Percentiles rank a stretch among this genome's conserved stretches.
These are phyloP conservation scores for Meloidogyne exigua DNA, from an alignment of 1,140 invertebrate genomes.

Conservation along the genomic window DNA sequence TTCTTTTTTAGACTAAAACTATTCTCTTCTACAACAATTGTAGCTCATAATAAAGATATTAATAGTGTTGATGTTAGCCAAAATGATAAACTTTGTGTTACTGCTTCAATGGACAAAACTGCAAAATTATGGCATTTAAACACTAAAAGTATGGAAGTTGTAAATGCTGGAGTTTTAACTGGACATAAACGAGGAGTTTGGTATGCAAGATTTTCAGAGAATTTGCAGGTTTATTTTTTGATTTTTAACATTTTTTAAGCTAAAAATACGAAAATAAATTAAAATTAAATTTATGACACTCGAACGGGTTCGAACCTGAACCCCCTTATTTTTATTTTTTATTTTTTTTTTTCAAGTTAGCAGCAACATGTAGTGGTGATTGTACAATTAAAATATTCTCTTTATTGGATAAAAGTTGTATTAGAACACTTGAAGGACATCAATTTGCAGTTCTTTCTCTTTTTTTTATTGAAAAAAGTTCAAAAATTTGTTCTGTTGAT, in stretches of 20 bases:
- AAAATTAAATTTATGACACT: not conserved
- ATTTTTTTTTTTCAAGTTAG: constrained; percentile 67
- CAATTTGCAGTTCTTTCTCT: constrained; percentile 80
- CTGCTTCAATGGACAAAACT: constrained; percentile 90
- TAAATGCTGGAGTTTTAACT: constrained; percentile 76
- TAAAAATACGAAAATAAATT: too few species aligned
- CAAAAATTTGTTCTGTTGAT: constrained; percentile 52
- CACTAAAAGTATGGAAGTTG: constrained; percentile 55
- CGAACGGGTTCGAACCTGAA: not conserved
- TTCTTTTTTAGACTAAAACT: constrained; percentile 45
- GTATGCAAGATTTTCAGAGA: constrained; percentile 86
- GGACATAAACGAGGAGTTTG: constrained; percentile 89
- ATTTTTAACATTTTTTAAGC: not conserved
- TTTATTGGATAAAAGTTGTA: constrained; percentile 78
- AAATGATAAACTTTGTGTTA: constrained; percentile 68
- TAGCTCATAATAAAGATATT: constrained; percentile 60
- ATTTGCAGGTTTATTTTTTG: constrained; percentile 74
- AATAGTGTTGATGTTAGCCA: constrained; percentile 55
- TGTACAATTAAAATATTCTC: constrained; percentile 90
- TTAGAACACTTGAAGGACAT: constrained; percentile 88
- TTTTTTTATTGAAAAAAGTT: constrained; percentile 29
- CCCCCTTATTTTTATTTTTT: not conserved
- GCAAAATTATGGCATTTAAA: constrained; percentile 72
- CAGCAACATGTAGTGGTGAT: constrained; percentile 89
- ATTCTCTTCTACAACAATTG: constrained; percentile 49